Evolutionary conservation across 1,140 invertebrate genomes (phyloP).

Genomic region (Calosoma granatense): DNA sequence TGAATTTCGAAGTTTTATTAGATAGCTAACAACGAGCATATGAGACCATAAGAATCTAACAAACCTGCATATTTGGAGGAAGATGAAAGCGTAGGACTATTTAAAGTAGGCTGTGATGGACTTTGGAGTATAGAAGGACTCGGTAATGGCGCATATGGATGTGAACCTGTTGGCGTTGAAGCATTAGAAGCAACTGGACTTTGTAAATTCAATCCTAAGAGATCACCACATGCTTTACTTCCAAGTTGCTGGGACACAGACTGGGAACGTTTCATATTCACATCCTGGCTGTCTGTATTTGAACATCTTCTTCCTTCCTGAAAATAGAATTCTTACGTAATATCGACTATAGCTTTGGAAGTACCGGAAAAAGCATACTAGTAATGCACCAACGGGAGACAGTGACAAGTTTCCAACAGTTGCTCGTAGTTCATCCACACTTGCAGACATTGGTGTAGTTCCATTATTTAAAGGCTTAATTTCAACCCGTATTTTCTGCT

Average conservation of each 20-base stretch:
- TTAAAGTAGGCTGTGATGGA: slow-evolving; percentile 37
- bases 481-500: slow-evolving; percentile 85
- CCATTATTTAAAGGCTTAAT: slow-evolving; percentile 90
- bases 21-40: no score
- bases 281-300: slow-evolving; percentile 47
- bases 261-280: slow-evolving; percentile 64
- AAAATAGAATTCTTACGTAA: slow-evolving; percentile 14
- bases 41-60: no score
- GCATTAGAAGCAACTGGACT: slow-evolving; percentile 73
- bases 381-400: slow-evolving; percentile 60
- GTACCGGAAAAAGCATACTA: slow-evolving; percentile 24
- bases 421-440: slow-evolving; percentile 84
- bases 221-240: slow-evolving; percentile 67
- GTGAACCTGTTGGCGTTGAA: slow-evolving; percentile 73
- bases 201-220: slow-evolving; percentile 66
- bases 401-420: slow-evolving; percentile 86
- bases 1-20: no score
- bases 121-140: slow-evolving; percentile 49
- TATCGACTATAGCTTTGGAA: no score
- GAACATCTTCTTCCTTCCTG: slow-evolving; percentile 45
- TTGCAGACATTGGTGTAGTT: slow-evolving; percentile 76
- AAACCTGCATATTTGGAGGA: slow-evolving; percentile 43
- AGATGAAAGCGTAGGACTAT: slow-evolving; percentile 40
- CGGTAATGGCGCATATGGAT: slow-evolving; percentile 72
- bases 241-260: slow-evolving; percentile 69